phyloP scores from a whole-genome alignment of 2,113 vertebrate genomes.

The Nyctereutes procyonoides region DNA sequence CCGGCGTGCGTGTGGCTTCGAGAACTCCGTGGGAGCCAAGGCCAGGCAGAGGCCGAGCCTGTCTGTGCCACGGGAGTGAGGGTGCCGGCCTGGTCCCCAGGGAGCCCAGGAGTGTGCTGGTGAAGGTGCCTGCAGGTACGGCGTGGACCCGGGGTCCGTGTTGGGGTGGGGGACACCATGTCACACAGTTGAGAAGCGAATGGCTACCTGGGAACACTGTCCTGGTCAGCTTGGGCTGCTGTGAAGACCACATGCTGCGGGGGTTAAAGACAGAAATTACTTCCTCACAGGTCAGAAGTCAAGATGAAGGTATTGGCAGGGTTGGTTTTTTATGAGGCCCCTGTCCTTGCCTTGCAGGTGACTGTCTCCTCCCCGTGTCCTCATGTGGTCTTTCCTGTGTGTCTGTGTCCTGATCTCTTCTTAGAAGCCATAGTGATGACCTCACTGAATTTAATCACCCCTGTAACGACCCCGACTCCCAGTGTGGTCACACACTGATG shows the following conservation, averaged over 20 bases:
- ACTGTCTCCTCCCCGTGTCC: not conserved
- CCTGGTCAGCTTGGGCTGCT: not conserved
- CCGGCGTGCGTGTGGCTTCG: fast-evolving
- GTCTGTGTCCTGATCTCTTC: not conserved
- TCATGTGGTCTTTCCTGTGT: not conserved
- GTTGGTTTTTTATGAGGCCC: not conserved
- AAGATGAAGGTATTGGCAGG: not conserved
- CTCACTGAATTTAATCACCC: not conserved
- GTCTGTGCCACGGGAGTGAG: too few relatives aligned
- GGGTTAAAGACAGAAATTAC: not conserved
- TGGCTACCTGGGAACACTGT: not conserved
- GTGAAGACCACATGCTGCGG: not conserved
- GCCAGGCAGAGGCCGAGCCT: not conserved
- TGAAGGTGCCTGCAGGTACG: not conserved
- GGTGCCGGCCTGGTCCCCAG: not conserved
- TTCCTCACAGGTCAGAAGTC: not conserved
- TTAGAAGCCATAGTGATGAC: not conserved
- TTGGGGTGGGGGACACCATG: not conserved
- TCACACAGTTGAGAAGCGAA: not conserved
- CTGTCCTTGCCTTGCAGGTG: not conserved
- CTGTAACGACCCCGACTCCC: not conserved
- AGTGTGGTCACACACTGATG: too few relatives aligned
- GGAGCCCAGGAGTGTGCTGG: not conserved
- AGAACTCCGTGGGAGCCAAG: fast-evolving
- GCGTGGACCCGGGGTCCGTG: not conserved